Base-by-base conservation (phyloP, 2,113 vertebrate genomes). In the Leptocoma aspasia region DNA sequence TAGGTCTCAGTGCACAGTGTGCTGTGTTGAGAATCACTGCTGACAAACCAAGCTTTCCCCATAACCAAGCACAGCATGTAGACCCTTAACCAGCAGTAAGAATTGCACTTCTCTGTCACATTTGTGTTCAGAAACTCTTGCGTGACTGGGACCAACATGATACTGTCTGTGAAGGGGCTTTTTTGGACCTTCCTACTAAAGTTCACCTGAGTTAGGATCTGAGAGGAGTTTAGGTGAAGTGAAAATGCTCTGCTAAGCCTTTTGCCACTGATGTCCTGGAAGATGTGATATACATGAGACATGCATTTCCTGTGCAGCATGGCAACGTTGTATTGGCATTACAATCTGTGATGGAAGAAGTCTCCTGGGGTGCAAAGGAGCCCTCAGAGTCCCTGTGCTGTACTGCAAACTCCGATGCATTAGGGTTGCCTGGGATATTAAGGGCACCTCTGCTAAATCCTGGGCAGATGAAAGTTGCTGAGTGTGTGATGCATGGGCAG, bases 1-100 rank as follows among this genome's bases (percentile, higher is more conserved):
- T 22, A 23, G 17, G 44, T 39, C 26, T 22, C 39, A 24, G 31
- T 0, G 11, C 39, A 19, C 13, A 26, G 56, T 1, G 4, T 35
- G 28, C 21, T 20, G 27, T 3, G 15, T 5, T 27, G 24, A 22
- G 23, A 73, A 31, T 23, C 65, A 42, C 15, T 56, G 41, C 31
- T 3, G 2, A 20, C 0, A 6, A 84, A 39, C 5, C 18, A 53
- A 84, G 27, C 12, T 70, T 47, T 65, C 56, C 33, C 54, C 6
- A 4, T 12, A 21, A 39, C 21, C 6, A 6, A 52, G 35, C 0
- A 3, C 0, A 2, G 42, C 7, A 41, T 3, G 13, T 6, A 37
- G 26, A 28, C 33, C 20, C 10, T 24, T 45, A n/a, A 64, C 12
- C 41, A 54, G 33, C 59, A 52, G 14, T 6, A 37, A 68, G 35